Percentiles rank a stretch among this genome's conserved stretches.
These are phyloP conservation scores for Andricus grossulariae DNA, from an alignment of 1,140 invertebrate genomes.

Conservation along the genomic window DNA sequence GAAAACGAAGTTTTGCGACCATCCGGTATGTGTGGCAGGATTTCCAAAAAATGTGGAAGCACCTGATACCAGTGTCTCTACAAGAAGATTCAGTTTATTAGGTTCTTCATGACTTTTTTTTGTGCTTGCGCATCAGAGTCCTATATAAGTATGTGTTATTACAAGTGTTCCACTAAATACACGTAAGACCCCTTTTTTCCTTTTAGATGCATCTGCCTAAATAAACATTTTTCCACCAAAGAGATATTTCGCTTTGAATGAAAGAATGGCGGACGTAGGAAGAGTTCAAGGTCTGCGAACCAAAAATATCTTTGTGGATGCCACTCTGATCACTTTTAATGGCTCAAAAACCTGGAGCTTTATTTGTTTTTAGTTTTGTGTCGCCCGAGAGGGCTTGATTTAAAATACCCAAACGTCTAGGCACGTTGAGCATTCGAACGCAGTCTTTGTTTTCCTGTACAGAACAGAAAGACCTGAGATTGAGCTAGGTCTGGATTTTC, in stretches of 20 bases:
- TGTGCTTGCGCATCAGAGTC: too few species aligned
- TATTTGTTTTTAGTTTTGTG: constrained; percentile 11
- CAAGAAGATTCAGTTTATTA: too few species aligned
- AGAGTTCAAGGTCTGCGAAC: constrained; percentile 46
- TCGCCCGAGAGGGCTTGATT: constrained; percentile 13
- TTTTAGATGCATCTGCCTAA: neutral
- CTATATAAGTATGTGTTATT: neutral
- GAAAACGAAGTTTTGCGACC: too few species aligned
- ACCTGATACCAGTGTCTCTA: too few species aligned
- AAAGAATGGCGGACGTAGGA: constrained; percentile 1
- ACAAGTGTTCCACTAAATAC: neutral
- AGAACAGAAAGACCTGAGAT: neutral
- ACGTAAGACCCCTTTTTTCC: constrained; percentile 2
- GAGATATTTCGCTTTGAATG: constrained; percentile 19
- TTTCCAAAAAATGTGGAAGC: too few species aligned
- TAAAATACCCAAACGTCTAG: constrained; percentile 30
- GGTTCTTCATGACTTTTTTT: too few species aligned
- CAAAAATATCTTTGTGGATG: constrained; percentile 14
- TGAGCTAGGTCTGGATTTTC: constrained; percentile 16
- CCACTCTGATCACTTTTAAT: neutral
- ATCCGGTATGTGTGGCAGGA: too few species aligned
- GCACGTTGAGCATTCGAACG: constrained; percentile 17
- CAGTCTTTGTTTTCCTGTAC: neutral
- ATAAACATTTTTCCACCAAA: constrained; percentile 25
- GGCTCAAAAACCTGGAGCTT: neutral